phyloP scores from a whole-genome alignment of 2,888 invertebrate genomes.

The Oligia fasciuncula region DNA sequence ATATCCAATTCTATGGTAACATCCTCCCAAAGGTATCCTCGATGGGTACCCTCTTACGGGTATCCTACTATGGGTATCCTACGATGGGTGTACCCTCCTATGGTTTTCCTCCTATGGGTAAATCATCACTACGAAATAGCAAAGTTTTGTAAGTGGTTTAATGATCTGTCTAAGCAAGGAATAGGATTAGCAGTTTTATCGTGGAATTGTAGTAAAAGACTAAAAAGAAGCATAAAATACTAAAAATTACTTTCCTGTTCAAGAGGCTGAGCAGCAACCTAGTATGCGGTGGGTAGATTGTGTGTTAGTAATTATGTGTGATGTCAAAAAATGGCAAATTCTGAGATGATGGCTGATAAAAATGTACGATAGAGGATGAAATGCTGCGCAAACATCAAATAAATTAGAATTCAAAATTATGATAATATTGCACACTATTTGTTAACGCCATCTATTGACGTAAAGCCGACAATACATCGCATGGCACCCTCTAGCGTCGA shows the following conservation, averaged over 20 bases:
- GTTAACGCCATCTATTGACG: too few relatives aligned
- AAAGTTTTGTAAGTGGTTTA: neutral
- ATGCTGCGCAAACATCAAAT: neutral
- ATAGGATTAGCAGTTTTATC: neutral
- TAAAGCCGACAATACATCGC: too few relatives aligned
- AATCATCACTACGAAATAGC: neutral
- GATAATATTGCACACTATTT: neutral
- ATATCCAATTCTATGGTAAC: too few relatives aligned
- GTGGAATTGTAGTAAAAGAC: neutral
- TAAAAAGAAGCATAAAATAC: neutral
- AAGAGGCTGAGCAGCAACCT: neutral
- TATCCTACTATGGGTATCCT: too few relatives aligned
- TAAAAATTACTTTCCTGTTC: neutral
- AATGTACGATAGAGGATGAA: neutral
- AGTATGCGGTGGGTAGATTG: neutral
- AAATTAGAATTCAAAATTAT: neutral
- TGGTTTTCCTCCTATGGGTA: too few relatives aligned
- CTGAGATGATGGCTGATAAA: neutral
- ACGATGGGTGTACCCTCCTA: too few relatives aligned
- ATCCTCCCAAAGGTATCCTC: neutral
- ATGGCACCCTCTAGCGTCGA: too few relatives aligned
- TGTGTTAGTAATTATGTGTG: neutral
- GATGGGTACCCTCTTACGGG: too few relatives aligned
- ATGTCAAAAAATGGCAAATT: neutral
- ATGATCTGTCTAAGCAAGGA: neutral